Evolutionary conservation across 2,797 vertebrate genomes (phyloP).

Genomic region (Periophthalmus magnuspinnatus): DNA sequence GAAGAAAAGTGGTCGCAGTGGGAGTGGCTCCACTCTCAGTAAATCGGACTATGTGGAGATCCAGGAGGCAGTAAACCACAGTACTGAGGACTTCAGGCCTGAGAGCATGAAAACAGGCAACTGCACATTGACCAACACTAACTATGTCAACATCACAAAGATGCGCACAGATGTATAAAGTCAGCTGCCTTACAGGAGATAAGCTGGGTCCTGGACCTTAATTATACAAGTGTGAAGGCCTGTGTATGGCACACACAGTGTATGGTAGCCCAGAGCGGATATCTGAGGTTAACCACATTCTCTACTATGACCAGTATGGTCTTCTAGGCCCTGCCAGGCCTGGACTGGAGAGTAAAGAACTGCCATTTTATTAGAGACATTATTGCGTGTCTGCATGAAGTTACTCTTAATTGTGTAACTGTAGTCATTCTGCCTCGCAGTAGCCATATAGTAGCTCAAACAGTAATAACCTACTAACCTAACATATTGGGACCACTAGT

Average conservation of each 20-base stretch:
- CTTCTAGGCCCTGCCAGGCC: constrained; percentile 24
- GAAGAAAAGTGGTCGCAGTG: constrained; percentile 88
- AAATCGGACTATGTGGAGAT: constrained; percentile 98
- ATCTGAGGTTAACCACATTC: constrained; percentile 21
- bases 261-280: constrained; percentile 27
- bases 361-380: constrained; percentile 57
- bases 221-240: constrained; percentile 17
- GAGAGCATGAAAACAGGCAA: constrained; percentile 96
- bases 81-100: constrained; percentile 91
- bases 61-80: constrained; percentile 94
- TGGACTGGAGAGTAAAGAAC: constrained; percentile 39
- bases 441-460: constrained; percentile 78
- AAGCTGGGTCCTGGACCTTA: constrained; percentile 29
- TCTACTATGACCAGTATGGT: constrained; percentile 13
- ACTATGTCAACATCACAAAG: constrained; percentile 99
- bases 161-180: constrained; percentile 94
- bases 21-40: constrained; percentile 93
- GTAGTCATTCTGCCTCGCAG: constrained; percentile 70
- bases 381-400: constrained; percentile 76
- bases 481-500: constrained; percentile 64
- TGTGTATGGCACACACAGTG: constrained; percentile 8
- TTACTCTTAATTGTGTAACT: constrained; percentile 73
- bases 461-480: constrained; percentile 67
- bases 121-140: constrained; percentile 95
- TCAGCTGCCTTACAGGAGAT: constrained; percentile 19